Evolutionary conservation across 2,888 invertebrate species (phyloP).

Genomic region (Watsonalla binaria): DNA sequence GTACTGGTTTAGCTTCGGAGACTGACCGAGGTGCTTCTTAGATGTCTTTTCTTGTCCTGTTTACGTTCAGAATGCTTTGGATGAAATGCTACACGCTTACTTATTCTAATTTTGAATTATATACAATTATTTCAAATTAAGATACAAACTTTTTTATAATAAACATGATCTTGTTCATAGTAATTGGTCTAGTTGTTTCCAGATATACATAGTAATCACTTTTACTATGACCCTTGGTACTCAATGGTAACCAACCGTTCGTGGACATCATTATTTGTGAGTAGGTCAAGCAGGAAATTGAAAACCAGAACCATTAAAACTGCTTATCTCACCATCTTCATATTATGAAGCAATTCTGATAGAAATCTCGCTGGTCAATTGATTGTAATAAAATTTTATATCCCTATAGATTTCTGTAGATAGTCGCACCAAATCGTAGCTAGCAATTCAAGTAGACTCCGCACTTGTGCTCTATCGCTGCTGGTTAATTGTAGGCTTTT

Average conservation of each 20-base stretch:
- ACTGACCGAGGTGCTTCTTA: slow-evolving; percentile 26
- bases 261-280: not conserved
- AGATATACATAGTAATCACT: too few relatives aligned
- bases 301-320: not conserved
- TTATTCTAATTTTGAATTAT: not conserved
- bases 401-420: slow-evolving; percentile 2
- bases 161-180: too few relatives aligned
- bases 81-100: not conserved
- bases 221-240: too few relatives aligned
- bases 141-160: too few relatives aligned
- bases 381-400: slow-evolving; percentile 2
- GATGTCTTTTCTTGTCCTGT: slow-evolving; percentile 29
- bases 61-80: slow-evolving; percentile 13
- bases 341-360: not conserved
- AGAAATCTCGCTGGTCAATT: not conserved
- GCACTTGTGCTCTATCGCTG: slow-evolving; percentile 33
- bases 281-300: not conserved
- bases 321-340: not conserved
- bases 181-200: too few relatives aligned
- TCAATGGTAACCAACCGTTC: too few relatives aligned
- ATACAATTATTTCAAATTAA: too few relatives aligned
- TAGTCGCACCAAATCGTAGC: slow-evolving; percentile 20
- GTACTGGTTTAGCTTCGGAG: slow-evolving; percentile 64
- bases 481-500: slow-evolving; percentile 38
- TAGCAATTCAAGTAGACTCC: slow-evolving; percentile 27